phyloP scores from a whole-genome alignment of 1,140 invertebrate species.

The Dendrolimus punctatus region DNA sequence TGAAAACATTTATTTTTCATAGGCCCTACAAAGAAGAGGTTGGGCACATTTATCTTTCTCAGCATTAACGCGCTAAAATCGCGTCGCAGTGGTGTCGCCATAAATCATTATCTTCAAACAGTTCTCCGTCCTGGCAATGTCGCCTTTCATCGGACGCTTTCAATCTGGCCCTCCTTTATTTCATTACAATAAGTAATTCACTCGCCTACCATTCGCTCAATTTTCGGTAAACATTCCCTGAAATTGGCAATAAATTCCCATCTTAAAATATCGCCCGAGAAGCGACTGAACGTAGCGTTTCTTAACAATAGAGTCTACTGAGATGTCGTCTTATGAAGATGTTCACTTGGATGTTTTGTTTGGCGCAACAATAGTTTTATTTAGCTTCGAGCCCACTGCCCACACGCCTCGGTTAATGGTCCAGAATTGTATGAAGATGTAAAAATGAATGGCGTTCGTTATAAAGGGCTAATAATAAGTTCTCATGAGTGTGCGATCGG shows the following conservation, averaged over 20 bases:
- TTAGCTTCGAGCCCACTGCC: constrained; percentile 61
- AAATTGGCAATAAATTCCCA: constrained; percentile 66
- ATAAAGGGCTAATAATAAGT: constrained; percentile 67
- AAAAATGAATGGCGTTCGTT: constrained; percentile 58
- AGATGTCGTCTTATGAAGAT: constrained; percentile 64
- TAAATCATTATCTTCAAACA: constrained; percentile 69
- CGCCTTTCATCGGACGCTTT: constrained; percentile 61
- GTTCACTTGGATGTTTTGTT: constrained; percentile 66
- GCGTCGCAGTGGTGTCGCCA: constrained; percentile 52
- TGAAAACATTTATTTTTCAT: constrained; percentile 34
- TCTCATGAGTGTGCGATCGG: constrained; percentile 58
- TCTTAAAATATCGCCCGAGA: constrained; percentile 40
- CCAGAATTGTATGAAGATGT: constrained; percentile 63
- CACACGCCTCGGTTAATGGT: constrained; percentile 66
- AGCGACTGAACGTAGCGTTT: constrained; percentile 31
- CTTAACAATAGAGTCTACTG: constrained; percentile 46
- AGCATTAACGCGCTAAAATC: constrained; percentile 58
- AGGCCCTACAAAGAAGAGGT: constrained; percentile 26
- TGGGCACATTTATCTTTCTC: constrained; percentile 55
- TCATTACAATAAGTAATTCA: constrained; percentile 66
- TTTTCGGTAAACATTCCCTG: constrained; percentile 60
- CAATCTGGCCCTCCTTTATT: constrained; percentile 62
- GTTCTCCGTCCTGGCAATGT: constrained; percentile 34
- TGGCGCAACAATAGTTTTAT: constrained; percentile 66
- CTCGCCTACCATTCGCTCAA: constrained; percentile 57